Evolutionary conservation across 2,113 vertebrate species (phyloP).

Genomic region (Lichenostomus cassidix): DNA sequence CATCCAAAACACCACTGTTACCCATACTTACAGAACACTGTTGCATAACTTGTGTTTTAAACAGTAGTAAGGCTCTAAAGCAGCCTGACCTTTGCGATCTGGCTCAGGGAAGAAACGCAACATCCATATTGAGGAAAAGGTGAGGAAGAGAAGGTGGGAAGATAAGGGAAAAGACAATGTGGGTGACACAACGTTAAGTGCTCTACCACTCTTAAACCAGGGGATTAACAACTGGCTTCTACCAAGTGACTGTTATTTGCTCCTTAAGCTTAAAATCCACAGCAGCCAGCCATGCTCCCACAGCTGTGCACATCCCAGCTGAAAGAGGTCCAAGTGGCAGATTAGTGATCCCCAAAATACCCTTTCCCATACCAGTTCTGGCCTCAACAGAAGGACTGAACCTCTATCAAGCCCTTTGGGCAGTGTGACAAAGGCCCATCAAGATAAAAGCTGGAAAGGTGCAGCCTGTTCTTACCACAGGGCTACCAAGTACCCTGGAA

Average conservation of each 20-base stretch:
- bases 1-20: neutral
- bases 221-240: neutral
- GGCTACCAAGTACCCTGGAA: neutral
- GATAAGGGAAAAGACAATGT: neutral
- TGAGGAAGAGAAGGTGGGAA: neutral
- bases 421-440: neutral
- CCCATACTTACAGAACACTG: neutral
- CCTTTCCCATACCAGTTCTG: neutral
- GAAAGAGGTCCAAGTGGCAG: neutral
- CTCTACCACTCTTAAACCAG: neutral
- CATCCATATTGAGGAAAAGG: neutral
- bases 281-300: neutral
- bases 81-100: neutral
- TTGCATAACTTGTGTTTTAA: conserved; percentile 17
- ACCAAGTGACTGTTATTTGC: neutral
- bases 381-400: neutral
- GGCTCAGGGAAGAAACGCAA: neutral
- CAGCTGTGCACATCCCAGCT: neutral
- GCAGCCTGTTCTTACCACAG: neutral
- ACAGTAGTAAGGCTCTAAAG: conserved; percentile 14
- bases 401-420: neutral
- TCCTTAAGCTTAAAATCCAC: neutral
- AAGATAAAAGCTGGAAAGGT: neutral
- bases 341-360: neutral
- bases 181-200: neutral